phyloP scores from a whole-genome alignment of 2,888 invertebrate genomes.

The Chrysopilus asiliformis region DNA sequence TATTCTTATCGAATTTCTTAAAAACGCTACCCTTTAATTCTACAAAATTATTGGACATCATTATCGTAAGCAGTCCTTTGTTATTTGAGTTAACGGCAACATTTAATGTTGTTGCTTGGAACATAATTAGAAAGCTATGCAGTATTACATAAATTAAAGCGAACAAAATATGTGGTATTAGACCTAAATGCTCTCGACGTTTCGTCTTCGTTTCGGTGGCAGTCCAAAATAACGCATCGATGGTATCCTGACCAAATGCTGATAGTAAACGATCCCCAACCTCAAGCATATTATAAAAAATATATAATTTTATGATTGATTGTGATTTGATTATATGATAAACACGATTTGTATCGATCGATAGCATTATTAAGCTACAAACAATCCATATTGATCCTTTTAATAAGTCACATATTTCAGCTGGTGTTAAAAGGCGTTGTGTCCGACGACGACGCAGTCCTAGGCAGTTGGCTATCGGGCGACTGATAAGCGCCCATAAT shows the following conservation, averaged over 20 bases:
- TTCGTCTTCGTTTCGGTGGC: constrained; percentile 87
- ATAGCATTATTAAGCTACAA: constrained; percentile 72
- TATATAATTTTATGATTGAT: constrained; percentile 96
- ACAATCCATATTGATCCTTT: constrained; percentile 80
- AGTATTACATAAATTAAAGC: constrained; percentile 84
- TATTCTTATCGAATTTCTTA: constrained; percentile 98
- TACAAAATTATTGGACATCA: constrained; percentile 99
- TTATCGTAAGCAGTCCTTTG: constrained; percentile 92
- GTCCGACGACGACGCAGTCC: constrained; percentile 41
- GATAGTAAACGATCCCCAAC: constrained; percentile 92
- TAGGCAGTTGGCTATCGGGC: constrained; percentile 60
- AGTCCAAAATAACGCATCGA: constrained; percentile 97
- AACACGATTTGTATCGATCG: constrained; percentile 94
- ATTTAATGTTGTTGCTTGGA: constrained; percentile 95
- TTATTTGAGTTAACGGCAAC: constrained; percentile 99
- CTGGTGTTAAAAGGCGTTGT: constrained; percentile 59
- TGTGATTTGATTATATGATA: constrained; percentile 96
- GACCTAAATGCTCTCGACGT: constrained; percentile 69
- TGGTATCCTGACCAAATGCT: constrained; percentile 94
- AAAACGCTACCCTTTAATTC: constrained; percentile 98
- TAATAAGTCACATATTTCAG: constrained; percentile 90
- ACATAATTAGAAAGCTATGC: constrained; percentile 77
- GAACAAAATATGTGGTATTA: constrained; percentile 81
- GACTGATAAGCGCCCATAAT: constrained; percentile 62
- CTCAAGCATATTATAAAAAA: constrained; percentile 99